Evolutionary conservation across 1,140 invertebrate genomes (phyloP).

Genomic region (Drosophila takahashii): DNA sequence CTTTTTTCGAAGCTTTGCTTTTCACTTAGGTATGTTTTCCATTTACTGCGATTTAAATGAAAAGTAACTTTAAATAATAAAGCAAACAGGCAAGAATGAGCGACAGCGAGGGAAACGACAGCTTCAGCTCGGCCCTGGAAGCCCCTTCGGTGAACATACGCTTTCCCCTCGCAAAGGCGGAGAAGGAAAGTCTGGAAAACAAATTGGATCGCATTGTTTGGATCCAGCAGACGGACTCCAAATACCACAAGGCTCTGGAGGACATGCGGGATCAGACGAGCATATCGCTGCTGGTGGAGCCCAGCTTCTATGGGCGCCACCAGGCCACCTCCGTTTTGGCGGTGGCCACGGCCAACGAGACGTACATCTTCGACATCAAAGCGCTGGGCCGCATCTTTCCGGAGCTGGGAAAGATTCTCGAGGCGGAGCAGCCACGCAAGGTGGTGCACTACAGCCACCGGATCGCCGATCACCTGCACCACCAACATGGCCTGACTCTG

Average conservation of each 20-base stretch:
- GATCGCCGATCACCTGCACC: conserved; percentile 36
- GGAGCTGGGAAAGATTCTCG: conserved; percentile 34
- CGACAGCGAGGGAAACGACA: conserved; percentile 2
- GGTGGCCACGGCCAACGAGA: conserved; percentile 49
- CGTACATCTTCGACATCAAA: conserved; percentile 54
- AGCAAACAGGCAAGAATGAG: background rate
- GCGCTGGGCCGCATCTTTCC: conserved; percentile 46
- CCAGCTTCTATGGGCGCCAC: conserved; percentile 61
- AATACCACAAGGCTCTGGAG: conserved; percentile 39
- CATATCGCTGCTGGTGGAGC: conserved; percentile 56
- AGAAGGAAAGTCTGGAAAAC: conserved; percentile 18
- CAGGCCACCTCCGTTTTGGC: conserved; percentile 31
- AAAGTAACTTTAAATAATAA: background rate
- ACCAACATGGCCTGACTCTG: conserved; percentile 37
- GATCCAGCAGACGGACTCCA: conserved; percentile 46
- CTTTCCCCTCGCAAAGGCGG: conserved; percentile 15
- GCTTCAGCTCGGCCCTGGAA: background rate
- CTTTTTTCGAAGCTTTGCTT: background rate
- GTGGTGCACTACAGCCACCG: conserved; percentile 65
- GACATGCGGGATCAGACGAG: conserved; percentile 48
- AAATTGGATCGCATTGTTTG: conserved; percentile 33
- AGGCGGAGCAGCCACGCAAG: conserved; percentile 42
- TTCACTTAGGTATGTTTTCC: background rate
- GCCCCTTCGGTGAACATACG: background rate
- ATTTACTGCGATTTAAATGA: background rate